A percentile compares a stretch with the other conserved stretches of the same genome.
These are phyloP conservation scores for Rhipidura dahli DNA, from an alignment of 2,113 vertebrate genomes.

Conservation along the genomic window DNA sequence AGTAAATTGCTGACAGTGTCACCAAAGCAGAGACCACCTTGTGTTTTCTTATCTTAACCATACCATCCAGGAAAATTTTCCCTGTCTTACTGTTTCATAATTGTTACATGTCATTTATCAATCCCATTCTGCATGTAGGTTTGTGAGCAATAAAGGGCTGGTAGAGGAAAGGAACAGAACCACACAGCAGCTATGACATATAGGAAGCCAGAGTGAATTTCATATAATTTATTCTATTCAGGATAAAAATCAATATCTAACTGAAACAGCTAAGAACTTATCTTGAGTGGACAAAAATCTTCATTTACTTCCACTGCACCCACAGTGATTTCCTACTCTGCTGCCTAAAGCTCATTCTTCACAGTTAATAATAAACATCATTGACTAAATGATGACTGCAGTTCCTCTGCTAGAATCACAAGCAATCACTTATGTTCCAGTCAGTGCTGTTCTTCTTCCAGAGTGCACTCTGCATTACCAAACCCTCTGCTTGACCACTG, in stretches of 20 bases:
- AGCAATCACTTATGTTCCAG: neutral
- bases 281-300: conserved; percentile 1
- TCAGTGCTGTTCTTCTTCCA: neutral
- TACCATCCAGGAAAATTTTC: neutral
- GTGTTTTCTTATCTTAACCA: neutral
- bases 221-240: neutral
- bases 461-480: neutral
- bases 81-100: neutral
- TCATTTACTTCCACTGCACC: conserved; percentile 7
- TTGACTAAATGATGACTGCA: conserved; percentile 31
- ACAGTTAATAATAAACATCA: conserved; percentile 46
- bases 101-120: neutral
- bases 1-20: neutral
- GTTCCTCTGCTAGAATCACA: conserved; percentile 22
- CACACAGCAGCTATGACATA: neutral
- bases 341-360: conserved; percentile 29
- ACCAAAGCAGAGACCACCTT: neutral
- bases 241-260: neutral
- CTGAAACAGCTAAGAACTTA: neutral
- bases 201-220: neutral
- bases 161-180: neutral
- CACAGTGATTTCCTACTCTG: neutral
- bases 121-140: neutral
- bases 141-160: neutral
- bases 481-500: neutral